These are phyloP conservation scores for Tragelaphus scriptus DNA, from an alignment of 2,113 vertebrate genomes.

Conservation along the genomic window DNA sequence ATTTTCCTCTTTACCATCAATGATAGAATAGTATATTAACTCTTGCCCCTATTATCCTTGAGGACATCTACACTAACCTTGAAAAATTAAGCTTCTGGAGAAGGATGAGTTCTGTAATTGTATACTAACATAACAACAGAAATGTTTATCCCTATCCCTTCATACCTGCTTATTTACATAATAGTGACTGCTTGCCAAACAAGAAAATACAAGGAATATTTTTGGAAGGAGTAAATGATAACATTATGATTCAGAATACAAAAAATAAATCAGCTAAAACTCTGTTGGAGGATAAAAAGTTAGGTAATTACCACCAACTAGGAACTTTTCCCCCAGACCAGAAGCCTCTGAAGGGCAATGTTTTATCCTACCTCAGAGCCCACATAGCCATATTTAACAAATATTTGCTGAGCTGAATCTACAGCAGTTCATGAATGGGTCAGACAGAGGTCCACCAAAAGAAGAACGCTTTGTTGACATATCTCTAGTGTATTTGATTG, in stretches of 20 bases:
- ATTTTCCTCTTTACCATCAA: not conserved
- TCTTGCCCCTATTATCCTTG: not conserved
- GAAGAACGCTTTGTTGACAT: not conserved
- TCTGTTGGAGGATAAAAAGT: not conserved
- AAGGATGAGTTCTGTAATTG: not conserved
- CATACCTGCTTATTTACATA: not conserved
- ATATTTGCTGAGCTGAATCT: not conserved
- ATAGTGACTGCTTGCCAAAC: not conserved
- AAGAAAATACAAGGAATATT: constrained; percentile 12
- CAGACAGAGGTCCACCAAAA: not conserved
- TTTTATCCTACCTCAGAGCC: not conserved
- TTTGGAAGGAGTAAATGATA: not conserved
- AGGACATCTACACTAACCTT: not conserved
- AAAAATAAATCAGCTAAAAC: not conserved
- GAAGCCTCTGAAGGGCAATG: not conserved
- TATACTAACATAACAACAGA: not conserved
- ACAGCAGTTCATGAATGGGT: not conserved
- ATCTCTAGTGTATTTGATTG: not conserved
- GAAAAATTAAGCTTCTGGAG: not conserved
- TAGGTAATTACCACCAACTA: not conserved
- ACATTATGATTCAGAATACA: not conserved
- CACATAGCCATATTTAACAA: not conserved
- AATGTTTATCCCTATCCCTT: not conserved
- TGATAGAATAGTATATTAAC: constrained; percentile 1
- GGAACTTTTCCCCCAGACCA: not conserved